A percentile compares a stretch with the other conserved stretches of the same genome.
Evolutionary conservation across 35 echinoderm and acorn worm species (phyloP).

Genomic region (Ptychodera flava): DNA sequence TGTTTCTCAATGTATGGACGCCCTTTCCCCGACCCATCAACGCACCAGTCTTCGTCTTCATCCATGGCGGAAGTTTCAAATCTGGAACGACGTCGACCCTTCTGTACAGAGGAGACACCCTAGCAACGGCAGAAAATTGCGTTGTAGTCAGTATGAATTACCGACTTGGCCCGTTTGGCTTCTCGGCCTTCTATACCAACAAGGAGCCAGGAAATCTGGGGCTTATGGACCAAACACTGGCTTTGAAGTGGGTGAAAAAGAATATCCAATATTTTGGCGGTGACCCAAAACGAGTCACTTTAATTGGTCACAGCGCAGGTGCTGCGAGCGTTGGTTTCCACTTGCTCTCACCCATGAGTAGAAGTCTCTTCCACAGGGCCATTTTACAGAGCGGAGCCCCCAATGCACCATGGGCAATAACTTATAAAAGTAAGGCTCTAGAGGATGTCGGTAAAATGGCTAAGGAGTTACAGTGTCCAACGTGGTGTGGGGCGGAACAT

Average conservation of each 20-base stretch:
- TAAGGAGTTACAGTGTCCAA: constrained; percentile 32
- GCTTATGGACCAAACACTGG: neutral
- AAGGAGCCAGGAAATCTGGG: constrained; percentile 9
- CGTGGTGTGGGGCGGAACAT: neutral
- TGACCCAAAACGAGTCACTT: constrained; percentile 33
- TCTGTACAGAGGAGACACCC: neutral
- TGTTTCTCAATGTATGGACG: constrained; percentile 86
- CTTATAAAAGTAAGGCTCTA: constrained; percentile 52
- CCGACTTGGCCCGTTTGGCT: constrained; percentile 28
- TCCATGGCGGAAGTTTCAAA: constrained; percentile 42
- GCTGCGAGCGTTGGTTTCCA: constrained; percentile 21
- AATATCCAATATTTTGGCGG: constrained; percentile 32
- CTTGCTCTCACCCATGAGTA: constrained; percentile 24
- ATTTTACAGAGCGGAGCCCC: constrained; percentile 67
- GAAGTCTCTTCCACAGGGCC: constrained; percentile 17
- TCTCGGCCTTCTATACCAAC: constrained; percentile 32
- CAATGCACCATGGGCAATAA: constrained; percentile 58
- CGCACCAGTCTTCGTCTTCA: constrained; percentile 20
- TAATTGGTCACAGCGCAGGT: constrained; percentile 42
- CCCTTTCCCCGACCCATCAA: constrained; percentile 42
- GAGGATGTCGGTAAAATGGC: constrained; percentile 38
- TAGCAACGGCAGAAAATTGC: constrained; percentile 1
- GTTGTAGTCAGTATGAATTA: constrained; percentile 43
- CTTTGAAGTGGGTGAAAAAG: neutral
- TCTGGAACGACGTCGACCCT: constrained; percentile 14